phyloP scores from a whole-genome alignment of 2,113 vertebrate genomes.

The Pomatostomus ruficeps region DNA sequence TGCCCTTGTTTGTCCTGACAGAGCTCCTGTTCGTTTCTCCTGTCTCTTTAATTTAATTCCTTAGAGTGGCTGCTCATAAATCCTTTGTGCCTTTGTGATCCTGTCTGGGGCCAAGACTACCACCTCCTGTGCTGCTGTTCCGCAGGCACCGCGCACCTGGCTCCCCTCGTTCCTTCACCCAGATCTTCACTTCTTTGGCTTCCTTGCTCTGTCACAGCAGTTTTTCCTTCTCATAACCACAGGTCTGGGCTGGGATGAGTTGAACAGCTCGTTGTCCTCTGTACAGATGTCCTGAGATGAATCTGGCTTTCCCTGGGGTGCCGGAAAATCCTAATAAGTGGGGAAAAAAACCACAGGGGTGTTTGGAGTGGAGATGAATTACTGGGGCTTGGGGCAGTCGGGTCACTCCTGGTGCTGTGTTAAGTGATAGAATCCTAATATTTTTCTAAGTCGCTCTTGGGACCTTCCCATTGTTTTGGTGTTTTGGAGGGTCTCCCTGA shows the following conservation, averaged over 20 bases:
- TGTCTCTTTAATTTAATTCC: background rate
- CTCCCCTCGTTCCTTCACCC: background rate
- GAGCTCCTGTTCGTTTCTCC: background rate
- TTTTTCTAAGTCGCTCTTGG: background rate
- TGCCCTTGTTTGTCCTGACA: background rate
- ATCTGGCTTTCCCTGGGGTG: background rate
- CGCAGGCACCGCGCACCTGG: accelerated
- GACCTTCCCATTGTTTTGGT: background rate
- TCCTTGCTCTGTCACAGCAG: background rate
- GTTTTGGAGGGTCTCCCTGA: background rate
- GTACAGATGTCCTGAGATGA: background rate
- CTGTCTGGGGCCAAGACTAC: background rate
- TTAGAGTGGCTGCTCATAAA: background rate
- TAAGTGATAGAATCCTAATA: background rate
- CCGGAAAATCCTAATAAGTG: background rate
- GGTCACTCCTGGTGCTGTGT: background rate
- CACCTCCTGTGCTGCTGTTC: background rate
- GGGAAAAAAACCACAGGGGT: too few species aligned
- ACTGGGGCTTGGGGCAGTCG: background rate
- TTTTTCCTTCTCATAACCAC: background rate
- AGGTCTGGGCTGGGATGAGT: background rate
- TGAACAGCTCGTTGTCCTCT: background rate
- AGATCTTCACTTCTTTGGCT: background rate
- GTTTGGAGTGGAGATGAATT: background rate
- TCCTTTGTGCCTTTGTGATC: background rate